Base-by-base conservation (phyloP, 2,888 invertebrate genomes). In the Drosophila flavopinicola region DNA sequence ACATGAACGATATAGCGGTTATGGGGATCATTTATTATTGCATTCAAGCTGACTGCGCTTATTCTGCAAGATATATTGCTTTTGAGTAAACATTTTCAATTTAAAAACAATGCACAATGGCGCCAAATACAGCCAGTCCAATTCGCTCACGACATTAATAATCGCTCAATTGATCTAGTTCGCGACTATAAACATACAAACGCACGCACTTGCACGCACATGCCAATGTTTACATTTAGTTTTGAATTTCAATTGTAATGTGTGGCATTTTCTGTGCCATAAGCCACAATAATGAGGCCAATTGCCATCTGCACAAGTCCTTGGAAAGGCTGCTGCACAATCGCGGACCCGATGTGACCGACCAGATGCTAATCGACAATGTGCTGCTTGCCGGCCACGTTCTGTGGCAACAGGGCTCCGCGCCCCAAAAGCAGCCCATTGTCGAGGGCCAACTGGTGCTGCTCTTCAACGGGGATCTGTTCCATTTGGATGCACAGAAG, bases 401-500 rank as follows among this genome's bases (percentile, higher is more conserved):
- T 6, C 92, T 98, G 44, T 97, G 98, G 95, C 95, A 96, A 90
- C 96, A 98, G 92, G 98, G 98, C 2, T 61, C 73, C 1, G 54
- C 89, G 13, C 86, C 94, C 2, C 92, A 93, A 2, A 76, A 84
- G 25, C 98, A 98, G 89, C 98, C 98, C 0, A 49, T 93, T 23
- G 92, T 93, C 88, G 90, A 91, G 7, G 88, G 92, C 30, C 92
- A 93, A 20, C 94, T 95, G 67, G 88, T 95, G 51, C 92, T 98
- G 53, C 90, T 97, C 17, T 97, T 95, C 92, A 98, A 98, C 92
- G 98, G 98, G 24, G 98, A 99, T 91, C 93, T 97, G 72, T 98
- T 95, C 91, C 93, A 92, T 32, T 67, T 92, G 75, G 53, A 59
- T 20, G 20, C 41, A 1, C 5, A 47, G 6, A 88, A 92, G 25